Evolutionary conservation across 2,797 vertebrate genomes (phyloP), one percentile per base, ranked within the genome.

Genomic region (Argya squamiceps): DNA sequence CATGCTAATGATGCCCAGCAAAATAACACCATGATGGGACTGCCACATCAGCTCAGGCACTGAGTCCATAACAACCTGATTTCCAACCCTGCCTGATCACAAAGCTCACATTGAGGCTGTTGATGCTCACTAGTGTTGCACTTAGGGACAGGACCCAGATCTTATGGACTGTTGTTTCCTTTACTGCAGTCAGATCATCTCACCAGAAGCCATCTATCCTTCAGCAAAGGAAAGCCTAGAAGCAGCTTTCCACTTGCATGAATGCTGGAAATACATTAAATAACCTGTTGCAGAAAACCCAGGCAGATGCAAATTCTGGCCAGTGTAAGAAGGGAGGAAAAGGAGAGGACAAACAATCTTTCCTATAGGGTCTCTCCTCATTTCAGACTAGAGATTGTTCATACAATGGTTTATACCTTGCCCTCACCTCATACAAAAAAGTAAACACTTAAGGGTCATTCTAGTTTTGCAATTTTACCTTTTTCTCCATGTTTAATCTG

Each of bases 1-100:
- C 67, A 79, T 49, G 36, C 46, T 96, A 94, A 96, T 46, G 41
- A 36, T 56, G 95, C 60, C 77, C 80, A 64, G 65, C 82, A 69
- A 93, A 88, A 86, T 18, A 55, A 83, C 47, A 79, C 63, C 78
- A 56, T 58, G 68, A 63, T 43, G 39, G 27, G 62, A 46, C 20
- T 94, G 92, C 49, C 95, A 91, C 88, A 93, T 46, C 41, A 67
- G 50, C 92, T 84, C 58, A 19, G 36, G 69, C n/a, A 21, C 34
- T 43, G 84, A 53, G 78, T 71, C 62, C 8, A 4, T 26, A 63
- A 56, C 1, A 11, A 44, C 30, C 70, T 30, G 15, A 50, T 78
- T 65, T 78, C 68, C 73, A 69, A 10, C 11, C 69, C 20, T 64
- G 74, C 85, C 62, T 41, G 37, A 60, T 20, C 68, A 74, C 63